Base-by-base conservation (phyloP, 2,113 vertebrate species). In the Hippocampus abdominalis region DNA sequence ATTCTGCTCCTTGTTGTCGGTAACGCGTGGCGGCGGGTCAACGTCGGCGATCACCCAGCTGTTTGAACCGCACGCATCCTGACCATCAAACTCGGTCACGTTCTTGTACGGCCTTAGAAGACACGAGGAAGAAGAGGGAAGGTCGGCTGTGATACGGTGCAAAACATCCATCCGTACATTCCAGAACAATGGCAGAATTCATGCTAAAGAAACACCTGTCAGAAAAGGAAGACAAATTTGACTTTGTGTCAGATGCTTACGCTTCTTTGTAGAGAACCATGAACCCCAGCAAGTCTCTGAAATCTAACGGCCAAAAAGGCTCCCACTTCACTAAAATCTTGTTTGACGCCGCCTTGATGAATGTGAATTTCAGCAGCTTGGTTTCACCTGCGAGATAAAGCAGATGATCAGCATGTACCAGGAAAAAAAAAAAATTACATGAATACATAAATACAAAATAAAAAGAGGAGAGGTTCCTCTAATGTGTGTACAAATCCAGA, bases 231-330 rank as follows among this genome's bases (percentile, higher is more conserved):
- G 15, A 68, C 32, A 72, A 66, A 27, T 4, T 44, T 13, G 3
- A 13, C 9, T 21, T 13, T 15, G 39, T 51, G 40, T 53, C 44
- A 29, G 40, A 54, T 54, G 94, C 97, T 95, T 88, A 99, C 97
- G 97, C 96, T 81, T 99, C 97, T 77, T 98, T 99, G 84, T 97
- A 99, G 76, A 98, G 95, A 0, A 99, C 93, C 95, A 99, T 97
- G 69, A 99, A 99, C 0, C 97, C 97, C 86, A 98, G 83, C 49
- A 99, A 92, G 78, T 99, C 97, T 69, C 97, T 92, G 87, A 94
- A 99, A 81, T 99, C 97, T 0, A 89, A 89, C 0, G 96, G 97
- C 96, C 97, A 98, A 75, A 98, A 99, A 0, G 95, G 84, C 75
- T 96, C 88, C 97, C 97, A 99, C 73, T 72, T 94, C 63, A 99